A percentile compares a stretch with the other conserved stretches of the same genome.
Evolutionary conservation across 2,797 vertebrate species (phyloP).

Genomic region (Poeciliopsis presidionis): DNA sequence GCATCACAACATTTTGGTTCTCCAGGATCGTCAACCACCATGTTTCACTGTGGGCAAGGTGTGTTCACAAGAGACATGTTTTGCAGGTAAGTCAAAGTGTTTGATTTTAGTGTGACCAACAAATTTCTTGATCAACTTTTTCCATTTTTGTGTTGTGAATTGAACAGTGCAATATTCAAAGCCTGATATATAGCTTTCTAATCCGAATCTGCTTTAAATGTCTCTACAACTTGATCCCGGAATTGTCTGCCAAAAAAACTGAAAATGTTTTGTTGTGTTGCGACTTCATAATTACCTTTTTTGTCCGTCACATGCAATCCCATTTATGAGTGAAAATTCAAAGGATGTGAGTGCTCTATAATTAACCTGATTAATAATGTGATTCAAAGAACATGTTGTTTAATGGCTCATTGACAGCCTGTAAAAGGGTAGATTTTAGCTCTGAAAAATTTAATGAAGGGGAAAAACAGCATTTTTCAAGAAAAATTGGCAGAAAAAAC

Average conservation of each 20-base stretch:
- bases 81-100: background rate
- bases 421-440: background rate
- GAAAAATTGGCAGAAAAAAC: background rate
- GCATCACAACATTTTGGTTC: background rate
- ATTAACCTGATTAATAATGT: background rate
- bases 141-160: background rate
- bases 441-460: background rate
- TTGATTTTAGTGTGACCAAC: background rate
- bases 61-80: background rate
- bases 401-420: background rate
- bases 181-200: background rate
- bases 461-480: background rate
- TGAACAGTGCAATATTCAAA: background rate
- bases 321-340: background rate
- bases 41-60: background rate
- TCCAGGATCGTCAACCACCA: background rate
- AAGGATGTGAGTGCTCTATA: background rate
- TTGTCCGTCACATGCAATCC: background rate
- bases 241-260: background rate
- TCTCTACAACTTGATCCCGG: background rate
- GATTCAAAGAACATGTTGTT: background rate
- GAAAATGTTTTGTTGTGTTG: background rate
- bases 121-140: background rate
- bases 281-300: background rate
- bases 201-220: background rate